Base-by-base conservation (phyloP, 1,140 invertebrate genomes). In the Aporrectodea caliginosa region DNA sequence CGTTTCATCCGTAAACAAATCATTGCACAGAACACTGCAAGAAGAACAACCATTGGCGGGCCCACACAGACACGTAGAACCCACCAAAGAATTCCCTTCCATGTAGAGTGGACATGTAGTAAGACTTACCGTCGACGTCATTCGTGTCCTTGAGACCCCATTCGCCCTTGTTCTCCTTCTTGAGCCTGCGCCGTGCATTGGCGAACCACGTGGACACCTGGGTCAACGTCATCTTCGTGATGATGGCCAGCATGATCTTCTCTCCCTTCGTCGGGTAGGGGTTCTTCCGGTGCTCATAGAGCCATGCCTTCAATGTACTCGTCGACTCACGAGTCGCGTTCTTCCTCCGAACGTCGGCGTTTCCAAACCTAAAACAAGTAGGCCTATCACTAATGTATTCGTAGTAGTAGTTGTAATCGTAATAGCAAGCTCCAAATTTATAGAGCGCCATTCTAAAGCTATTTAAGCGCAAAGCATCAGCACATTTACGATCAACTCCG, bases 261-360 rank as follows among this genome's bases (percentile, higher is more conserved):
- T 99, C 97, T 27, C 95, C 96, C 90, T 99, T 99, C 58, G 96
- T 98, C 2, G 97, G 97, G 89, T 99, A 99, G 0, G 97, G 97
- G 89, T 99, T 99, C 90, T 98, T 98, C 89, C 97, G 95, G 91
- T 99, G 97, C 86, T 98, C 95, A 88, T 97, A 97, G 2, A 99
- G 90, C 97, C 97, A 99, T 22, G 96, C 95, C 88, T 98, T 97
- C 16, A 97, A 90, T 2, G 96, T 98, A 69, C 94, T 94, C 34
- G 96, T 98, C 0, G 95, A 96, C 88, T 98, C 97, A 74, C 97
- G 90, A 2, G 97, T 98, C 2, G 96, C 97, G 88, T 98, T 98
- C 88, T 98, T 98, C 73, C 96, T 90, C 79, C 96, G 90, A 32
- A 94, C 94, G 89, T 98, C 75, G n/a, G 77, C 30, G 30, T 76